Percentiles rank a stretch among this genome's conserved stretches.
phyloP scores from a whole-genome alignment of 2,888 invertebrate genomes.

The Mythimna lalbum region DNA sequence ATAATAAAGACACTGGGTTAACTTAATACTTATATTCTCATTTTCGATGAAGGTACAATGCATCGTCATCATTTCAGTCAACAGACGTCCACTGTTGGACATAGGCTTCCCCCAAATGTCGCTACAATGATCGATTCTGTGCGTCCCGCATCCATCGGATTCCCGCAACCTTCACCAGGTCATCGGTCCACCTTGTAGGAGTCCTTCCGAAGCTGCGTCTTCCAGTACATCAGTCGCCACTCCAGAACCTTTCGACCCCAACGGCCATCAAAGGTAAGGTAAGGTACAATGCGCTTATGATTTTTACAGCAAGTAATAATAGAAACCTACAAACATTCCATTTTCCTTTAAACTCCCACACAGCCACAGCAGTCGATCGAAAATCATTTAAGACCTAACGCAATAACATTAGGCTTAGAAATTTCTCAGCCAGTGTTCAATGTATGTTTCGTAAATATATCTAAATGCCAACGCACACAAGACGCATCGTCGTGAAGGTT shows the following conservation, averaged over 20 bases:
- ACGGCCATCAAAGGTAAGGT: no score
- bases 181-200: no score
- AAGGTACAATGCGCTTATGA: not conserved
- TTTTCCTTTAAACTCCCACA: not conserved
- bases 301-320: not conserved
- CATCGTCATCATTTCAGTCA: no score
- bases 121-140: no score
- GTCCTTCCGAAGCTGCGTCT: no score
- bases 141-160: no score
- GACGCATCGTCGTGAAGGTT: slow-evolving; percentile 68
- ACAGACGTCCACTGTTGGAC: no score
- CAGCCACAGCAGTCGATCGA: not conserved
- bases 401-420: slow-evolving; percentile 72
- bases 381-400: slow-evolving; percentile 63
- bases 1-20: no score
- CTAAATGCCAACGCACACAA: slow-evolving; percentile 83
- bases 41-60: not conserved
- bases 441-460: slow-evolving; percentile 80
- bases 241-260: no score
- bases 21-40: not conserved
- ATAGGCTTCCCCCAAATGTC: no score
- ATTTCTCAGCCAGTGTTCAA: slow-evolving; percentile 73
- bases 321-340: not conserved
- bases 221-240: no score
- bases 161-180: no score